Base-by-base conservation (phyloP, 2,888 invertebrate species). In the Colletes collaris region DNA sequence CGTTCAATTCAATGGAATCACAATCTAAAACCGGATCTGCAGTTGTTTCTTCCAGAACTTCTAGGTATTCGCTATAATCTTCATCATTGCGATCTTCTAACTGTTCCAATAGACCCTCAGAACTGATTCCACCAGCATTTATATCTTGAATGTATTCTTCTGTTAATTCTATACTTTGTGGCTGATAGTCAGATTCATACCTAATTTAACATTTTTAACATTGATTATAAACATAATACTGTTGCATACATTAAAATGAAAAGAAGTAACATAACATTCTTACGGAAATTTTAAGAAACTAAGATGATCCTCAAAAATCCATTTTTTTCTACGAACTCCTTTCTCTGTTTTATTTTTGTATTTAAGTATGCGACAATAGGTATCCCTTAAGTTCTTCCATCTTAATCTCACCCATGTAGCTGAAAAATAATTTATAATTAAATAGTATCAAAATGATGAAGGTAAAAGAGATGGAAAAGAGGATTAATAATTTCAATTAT, bases 351-450 rank as follows among this genome's bases (percentile, higher is more conserved):
- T 91, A 52, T 89, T 90, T 81, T 93, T 92, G 64, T 91, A 90
- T 69, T 93, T 93, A 7, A 92, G 81, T 76, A 92, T 92, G 5
- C 92, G 89, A 35, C 92, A 92, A 53, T 92, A 93, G 0, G 93
- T 93, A 46, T 92, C 92, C 7, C 91, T 87, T 37, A 93, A 83
- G 74, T 93, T 93, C 70, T 93, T 92, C 93, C 93, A 93, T 69
- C 90, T 87, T 0, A 91, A 76, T 84, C 92, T 90, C 5, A 93
- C 89, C 92, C 92, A 92, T 0, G 82, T 83, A 16, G 90, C 92
- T 93, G 10, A 27, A 5, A 40, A 56, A 11, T 62, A 4, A 16
- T 44, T 59, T 27, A 50, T 0, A 50, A 64, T 4, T 19, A 19
- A 16, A 55, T 19, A 13, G 3, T 46, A 46, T 4, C 27, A 4